These are phyloP conservation scores for Meloidogyne chitwoodi DNA, from an alignment of 1,140 invertebrate genomes.

Conservation along the genomic window DNA sequence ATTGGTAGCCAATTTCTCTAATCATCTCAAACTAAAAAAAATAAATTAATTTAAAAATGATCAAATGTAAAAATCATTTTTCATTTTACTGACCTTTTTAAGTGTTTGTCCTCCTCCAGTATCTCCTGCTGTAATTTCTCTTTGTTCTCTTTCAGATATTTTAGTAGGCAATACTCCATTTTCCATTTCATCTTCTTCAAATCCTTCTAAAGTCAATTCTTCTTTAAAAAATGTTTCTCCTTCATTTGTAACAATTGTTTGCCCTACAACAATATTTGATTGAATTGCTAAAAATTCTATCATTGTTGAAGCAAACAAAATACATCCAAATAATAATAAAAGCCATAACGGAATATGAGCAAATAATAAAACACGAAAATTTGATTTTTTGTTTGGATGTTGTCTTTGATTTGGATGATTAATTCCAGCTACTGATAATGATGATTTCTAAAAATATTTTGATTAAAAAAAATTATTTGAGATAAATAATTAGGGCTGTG, in stretches of 20 bases:
- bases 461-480: too few relatives aligned
- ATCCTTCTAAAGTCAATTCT: background rate
- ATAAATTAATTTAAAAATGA: too few relatives aligned
- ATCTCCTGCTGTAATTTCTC: background rate
- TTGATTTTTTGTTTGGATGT: background rate
- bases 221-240: background rate
- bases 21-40: background rate
- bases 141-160: background rate
- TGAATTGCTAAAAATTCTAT: background rate
- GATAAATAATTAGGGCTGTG: too few relatives aligned
- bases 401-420: background rate
- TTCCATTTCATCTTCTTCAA: background rate
- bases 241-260: background rate
- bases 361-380: background rate
- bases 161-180: background rate
- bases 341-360: background rate
- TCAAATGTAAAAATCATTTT: too few relatives aligned
- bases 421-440: background rate
- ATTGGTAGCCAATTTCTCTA: constrained; percentile 9
- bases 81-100: background rate
- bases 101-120: background rate
- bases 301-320: background rate
- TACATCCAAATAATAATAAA: background rate
- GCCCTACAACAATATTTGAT: background rate
- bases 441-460: background rate